These are phyloP conservation scores for Dolichoris vasculosae DNA, from an alignment of 1,140 invertebrate species.

Conservation along the genomic window DNA sequence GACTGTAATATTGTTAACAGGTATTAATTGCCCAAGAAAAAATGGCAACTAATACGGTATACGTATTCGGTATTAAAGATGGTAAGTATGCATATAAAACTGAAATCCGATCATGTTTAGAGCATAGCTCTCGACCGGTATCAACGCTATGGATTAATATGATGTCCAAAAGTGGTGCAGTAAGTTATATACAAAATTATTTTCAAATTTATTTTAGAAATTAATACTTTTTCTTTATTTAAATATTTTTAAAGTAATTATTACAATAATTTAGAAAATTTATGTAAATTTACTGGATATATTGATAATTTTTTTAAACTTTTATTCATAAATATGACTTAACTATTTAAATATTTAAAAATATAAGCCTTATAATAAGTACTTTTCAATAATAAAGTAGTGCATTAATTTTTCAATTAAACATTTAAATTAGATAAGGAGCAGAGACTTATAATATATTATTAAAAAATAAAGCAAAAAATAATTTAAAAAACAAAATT, in stretches of 20 bases:
- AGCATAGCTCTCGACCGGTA: slow-evolving; percentile 93
- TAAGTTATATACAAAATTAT: slow-evolving; percentile 59
- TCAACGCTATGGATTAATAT: slow-evolving; percentile 99
- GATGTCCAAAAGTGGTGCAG: slow-evolving; percentile 93
- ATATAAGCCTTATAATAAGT: too few relatives aligned
- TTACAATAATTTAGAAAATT: too few relatives aligned
- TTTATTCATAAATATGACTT: too few relatives aligned
- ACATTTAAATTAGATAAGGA: too few relatives aligned
- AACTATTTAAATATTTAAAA: too few relatives aligned
- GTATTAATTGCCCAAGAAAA: slow-evolving; percentile 97
- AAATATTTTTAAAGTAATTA: neutral
- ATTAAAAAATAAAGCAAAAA: too few relatives aligned
- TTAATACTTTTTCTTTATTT: neutral
- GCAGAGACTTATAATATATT: too few relatives aligned
- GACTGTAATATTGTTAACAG: slow-evolving; percentile 46
- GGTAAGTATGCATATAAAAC: slow-evolving; percentile 98
- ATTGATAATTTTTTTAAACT: too few relatives aligned
- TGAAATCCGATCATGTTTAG: slow-evolving; percentile 96
- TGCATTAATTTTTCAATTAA: slow-evolving; percentile 5
- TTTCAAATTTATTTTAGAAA: neutral
- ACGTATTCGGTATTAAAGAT: slow-evolving; percentile 99
- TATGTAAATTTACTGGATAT: too few relatives aligned
- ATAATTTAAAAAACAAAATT: too few relatives aligned
- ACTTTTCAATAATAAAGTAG: too few relatives aligned
- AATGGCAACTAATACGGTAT: slow-evolving; percentile 99